Evolutionary conservation across 2,888 invertebrate species (phyloP), one percentile per base, ranked within the genome.

Genomic region (Thecocarcelia acutangulata): DNA sequence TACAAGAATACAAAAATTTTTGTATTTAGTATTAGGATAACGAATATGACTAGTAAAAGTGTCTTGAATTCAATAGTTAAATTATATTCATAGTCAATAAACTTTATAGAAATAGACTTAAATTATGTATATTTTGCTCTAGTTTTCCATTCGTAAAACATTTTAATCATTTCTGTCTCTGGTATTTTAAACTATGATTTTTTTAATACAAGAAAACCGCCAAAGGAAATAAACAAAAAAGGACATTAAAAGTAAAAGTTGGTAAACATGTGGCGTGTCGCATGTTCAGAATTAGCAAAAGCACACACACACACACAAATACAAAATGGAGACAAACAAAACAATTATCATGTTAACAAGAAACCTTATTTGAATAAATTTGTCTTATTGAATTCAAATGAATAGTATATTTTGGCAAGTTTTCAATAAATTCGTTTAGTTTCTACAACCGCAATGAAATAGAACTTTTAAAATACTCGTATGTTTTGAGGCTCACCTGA

Each of bases 231-330:
- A 54, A 44, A 44, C 33, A 19, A 33, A 48, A 48, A 24, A 28
- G 8, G 5, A 15, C 13, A 28, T n/a, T 66, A 46, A 64, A 70
- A 77, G 64, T 70, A 50, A 78, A 82, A 82, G 78, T 74, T 52
- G 52, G 46, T 69, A 19, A 68, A 48, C 74, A 78, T 59, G 52
- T 64, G 64, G 73, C n/a, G n/a, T 82, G 81, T 82, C 74, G 81
- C 81, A 82, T 77, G 78, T 64, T 64, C 8, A 69, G 8, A 59
- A 70, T 56, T 58, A 37, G 19, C n/a, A 24, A 63, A 42, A 61
- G 15, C 28, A 17, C 12, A 46, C 24, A 56, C 33, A 54, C 40
- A 56, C 68, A 21, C n/a, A 52, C 12, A 72, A 44, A 28, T 13
- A 50, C 21, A 1, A 74, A 46, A 44, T 17, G 42, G 21, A 64